Evolutionary conservation across 2,797 vertebrate genomes (phyloP).

Genomic region (Falco columbarius): DNA sequence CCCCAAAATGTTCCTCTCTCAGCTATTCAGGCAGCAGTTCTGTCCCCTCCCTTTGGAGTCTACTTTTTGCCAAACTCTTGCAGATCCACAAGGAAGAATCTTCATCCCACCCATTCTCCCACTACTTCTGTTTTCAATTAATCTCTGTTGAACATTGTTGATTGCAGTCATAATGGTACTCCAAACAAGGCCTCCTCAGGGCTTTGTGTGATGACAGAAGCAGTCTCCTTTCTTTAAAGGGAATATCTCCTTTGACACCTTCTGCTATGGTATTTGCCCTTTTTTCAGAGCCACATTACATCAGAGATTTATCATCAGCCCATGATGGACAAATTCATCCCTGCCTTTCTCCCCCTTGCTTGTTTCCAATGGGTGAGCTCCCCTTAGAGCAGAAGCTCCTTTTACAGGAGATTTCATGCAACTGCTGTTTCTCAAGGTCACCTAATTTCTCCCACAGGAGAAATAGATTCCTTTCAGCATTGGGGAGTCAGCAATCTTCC

Average conservation of each 20-base stretch:
- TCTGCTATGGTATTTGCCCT: not conserved
- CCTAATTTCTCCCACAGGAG: conserved; percentile 7
- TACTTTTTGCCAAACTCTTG: not conserved
- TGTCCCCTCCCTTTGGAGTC: not conserved
- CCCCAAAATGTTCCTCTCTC: not conserved
- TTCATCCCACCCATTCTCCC: not conserved
- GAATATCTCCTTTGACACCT: not conserved
- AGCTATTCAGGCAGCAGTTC: not conserved
- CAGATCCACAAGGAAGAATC: not conserved
- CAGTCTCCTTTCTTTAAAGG: not conserved
- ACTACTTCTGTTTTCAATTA: not conserved
- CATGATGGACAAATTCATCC: not conserved
- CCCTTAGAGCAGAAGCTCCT: not conserved
- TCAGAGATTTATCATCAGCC: not conserved
- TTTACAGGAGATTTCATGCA: not conserved
- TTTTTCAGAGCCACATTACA: not conserved
- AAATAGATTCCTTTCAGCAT: not conserved
- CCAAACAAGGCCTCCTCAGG: not conserved
- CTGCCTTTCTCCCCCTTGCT: not conserved
- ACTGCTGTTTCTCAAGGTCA: conserved; percentile 26
- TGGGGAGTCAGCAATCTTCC: conserved; percentile 6
- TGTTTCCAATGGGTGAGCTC: not conserved
- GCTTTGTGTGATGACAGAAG: not conserved
- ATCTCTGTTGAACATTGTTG: not conserved
- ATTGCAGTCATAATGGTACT: not conserved